Evolutionary conservation across 2,888 invertebrate genomes (phyloP), one percentile per base, ranked within the genome.

Genomic region (Platycheirus albimanus): DNA sequence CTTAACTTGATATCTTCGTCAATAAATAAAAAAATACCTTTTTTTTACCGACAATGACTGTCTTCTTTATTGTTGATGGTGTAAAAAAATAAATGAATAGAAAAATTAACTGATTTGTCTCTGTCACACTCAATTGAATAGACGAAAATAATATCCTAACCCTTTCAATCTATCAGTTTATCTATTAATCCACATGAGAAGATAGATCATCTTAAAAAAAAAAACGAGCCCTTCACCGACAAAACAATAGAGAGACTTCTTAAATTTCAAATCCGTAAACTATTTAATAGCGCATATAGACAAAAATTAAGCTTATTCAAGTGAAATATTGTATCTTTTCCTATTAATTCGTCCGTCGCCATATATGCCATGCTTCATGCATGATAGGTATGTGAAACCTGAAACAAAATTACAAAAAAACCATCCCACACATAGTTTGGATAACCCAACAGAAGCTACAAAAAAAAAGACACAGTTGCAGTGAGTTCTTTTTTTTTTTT

Each of bases 281-380:
- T 28, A 13, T 38, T 38, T 3, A 8, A 8, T 28, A 3, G 15
- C 13, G 30, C 11, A 13, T 3, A 19, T 1, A 0, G 5, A 36
- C 17, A 33, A 17, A 17, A 54, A 54, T 38, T 20, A 38, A 54
- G 33, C 38, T 75, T 15, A 41, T 33, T 41, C 11, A 24, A 56
- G 33, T 30, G 36, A 30, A 51, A 71, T 52, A 61, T 24, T 33
- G 63, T 71, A 67, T 58, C 58, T 52, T 78, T 72, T 78, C 66
- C 58, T 72, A 45, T 67, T 78, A 67, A 72, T 30, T 78, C 6
- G 52, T n/a, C n/a, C n/a, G n/a, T n/a, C n/a, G n/a, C n/a, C n/a
- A n/a, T n/a, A n/a, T n/a, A n/a, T n/a, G n/a, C n/a, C n/a, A n/a
- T n/a, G n/a, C n/a, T n/a, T n/a, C n/a, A n/a, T n/a, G n/a, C n/a